Evolutionary conservation across 2,113 vertebrate genomes (phyloP).

Genomic region (Erinaceus europaeus): DNA sequence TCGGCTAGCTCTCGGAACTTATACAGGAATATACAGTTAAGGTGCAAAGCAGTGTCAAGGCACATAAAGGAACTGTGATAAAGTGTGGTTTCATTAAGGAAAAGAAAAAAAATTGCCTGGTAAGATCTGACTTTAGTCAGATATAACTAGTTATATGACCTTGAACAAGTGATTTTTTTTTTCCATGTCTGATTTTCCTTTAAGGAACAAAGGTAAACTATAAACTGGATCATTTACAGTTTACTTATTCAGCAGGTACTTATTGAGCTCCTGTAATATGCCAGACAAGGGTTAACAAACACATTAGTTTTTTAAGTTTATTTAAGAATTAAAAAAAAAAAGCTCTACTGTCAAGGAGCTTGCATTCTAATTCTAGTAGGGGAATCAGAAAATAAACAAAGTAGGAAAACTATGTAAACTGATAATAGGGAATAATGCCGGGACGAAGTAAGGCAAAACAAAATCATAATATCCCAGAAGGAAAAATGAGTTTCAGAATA

Average conservation of each 20-base stretch:
- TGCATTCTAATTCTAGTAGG: background rate
- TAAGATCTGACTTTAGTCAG: background rate
- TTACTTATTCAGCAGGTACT: slow-evolving; percentile 22
- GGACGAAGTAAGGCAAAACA: background rate
- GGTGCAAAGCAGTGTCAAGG: background rate
- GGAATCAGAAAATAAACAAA: background rate
- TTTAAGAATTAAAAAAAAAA: too few relatives aligned
- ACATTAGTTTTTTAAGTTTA: too few relatives aligned
- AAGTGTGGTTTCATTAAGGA: background rate
- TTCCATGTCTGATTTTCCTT: slow-evolving; percentile 2
- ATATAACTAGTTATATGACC: background rate
- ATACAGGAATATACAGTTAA: background rate
- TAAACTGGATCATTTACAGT: slow-evolving; percentile 1
- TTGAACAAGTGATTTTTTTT: background rate
- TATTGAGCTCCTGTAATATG: background rate
- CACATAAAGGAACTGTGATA: slow-evolving; percentile 46
- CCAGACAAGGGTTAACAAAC: background rate
- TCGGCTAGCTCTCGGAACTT: too few relatives aligned
- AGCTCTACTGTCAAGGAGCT: background rate
- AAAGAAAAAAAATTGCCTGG: background rate
- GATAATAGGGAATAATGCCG: background rate
- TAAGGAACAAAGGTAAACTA: slow-evolving; percentile 17
- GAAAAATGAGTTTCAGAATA: background rate
- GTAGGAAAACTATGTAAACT: background rate
- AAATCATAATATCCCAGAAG: background rate